Base-by-base conservation (phyloP, 2,888 invertebrate species). In the Acanthococcus lagerstroemiae region DNA sequence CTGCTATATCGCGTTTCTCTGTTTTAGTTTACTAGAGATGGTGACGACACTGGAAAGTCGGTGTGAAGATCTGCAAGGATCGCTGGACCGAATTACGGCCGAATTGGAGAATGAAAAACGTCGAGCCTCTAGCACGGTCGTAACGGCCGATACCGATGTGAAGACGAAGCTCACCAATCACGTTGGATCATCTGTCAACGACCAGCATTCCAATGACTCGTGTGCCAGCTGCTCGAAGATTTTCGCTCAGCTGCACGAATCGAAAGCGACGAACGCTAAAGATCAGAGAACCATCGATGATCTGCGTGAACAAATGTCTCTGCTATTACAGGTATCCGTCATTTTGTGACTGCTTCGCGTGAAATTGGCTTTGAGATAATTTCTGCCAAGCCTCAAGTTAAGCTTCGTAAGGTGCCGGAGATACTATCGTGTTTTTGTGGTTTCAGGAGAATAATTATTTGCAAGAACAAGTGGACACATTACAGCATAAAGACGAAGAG, bases 1-100 rank as follows among this genome's bases (percentile, higher is more conserved):
- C n/a, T n/a, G n/a, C n/a, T n/a, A n/a, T n/a, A n/a, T n/a, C n/a
- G n/a, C n/a, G n/a, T n/a, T 65, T 68, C 69, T 55, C 19, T 37
- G 66, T 71, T 73, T 27, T 78, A 87, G 86, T 70, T 80, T 91
- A 73, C 84, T 84, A 73, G 78, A 82, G 68, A 88, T 83, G 72
- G 84, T 91, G 71, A 90, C 92, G 75, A 82, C 82, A 27, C 79
- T 94, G 72, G 94, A 95, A 77, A 76, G 82, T 52, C 87, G 87
- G 75, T 85, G 86, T 75, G 93, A 93, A 73, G 93, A 94, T 69
- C 79, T 90, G 65, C 88, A 87, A 73, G 85, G 85, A 75, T 85
- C 83, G 75, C 80, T 88, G 70, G 92, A 93, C 72, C 71, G 72
- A 48, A 67, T 69, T 48, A 63, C 60, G 12, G 77, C 78, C 67